Evolutionary conservation across 2,113 vertebrate genomes (phyloP).

Genomic region (Nothoprocta perdicaria): DNA sequence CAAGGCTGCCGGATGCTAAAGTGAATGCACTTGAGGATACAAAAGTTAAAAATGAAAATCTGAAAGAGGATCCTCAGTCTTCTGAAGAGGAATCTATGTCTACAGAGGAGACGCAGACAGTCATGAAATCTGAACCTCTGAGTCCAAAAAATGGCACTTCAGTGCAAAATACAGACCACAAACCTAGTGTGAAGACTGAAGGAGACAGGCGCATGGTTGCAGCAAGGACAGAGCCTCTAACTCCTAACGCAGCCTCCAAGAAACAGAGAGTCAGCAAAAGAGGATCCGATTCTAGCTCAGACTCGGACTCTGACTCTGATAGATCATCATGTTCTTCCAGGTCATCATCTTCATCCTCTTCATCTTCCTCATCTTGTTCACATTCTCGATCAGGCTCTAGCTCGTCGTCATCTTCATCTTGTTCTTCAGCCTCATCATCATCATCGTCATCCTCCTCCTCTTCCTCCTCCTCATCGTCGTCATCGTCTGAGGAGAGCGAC

Average conservation of each 20-base stretch:
- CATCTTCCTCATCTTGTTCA: slow-evolving; percentile 91
- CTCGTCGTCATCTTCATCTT: slow-evolving; percentile 84
- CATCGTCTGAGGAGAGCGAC: slow-evolving; percentile 93
- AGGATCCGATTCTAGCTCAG: slow-evolving; percentile 85
- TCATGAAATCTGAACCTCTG: slow-evolving; percentile 79
- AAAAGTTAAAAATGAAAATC: slow-evolving; percentile 76
- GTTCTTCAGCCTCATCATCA: slow-evolving; percentile 82
- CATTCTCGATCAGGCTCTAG: slow-evolving; percentile 91
- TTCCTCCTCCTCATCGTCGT: slow-evolving; percentile 91
- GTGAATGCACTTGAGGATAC: slow-evolving; percentile 77
- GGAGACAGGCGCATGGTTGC: slow-evolving; percentile 90
- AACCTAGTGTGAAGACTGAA: slow-evolving; percentile 75
- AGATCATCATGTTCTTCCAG: slow-evolving; percentile 93
- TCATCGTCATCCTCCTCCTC: slow-evolving; percentile 85
- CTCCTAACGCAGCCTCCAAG: slow-evolving; percentile 90
- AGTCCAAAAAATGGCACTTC: slow-evolving; percentile 81
- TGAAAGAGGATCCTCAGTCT: slow-evolving; percentile 85
- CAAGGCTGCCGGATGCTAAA: slow-evolving; percentile 79
- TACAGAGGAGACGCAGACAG: slow-evolving; percentile 75
- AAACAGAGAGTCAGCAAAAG: slow-evolving; percentile 86
- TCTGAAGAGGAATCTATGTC: slow-evolving; percentile 86
- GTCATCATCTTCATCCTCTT: slow-evolving; percentile 91
- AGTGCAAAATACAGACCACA: slow-evolving; percentile 81
- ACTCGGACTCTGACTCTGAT: slow-evolving; percentile 91
- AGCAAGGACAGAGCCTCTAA: slow-evolving; percentile 93